Evolutionary conservation across 64 coral and sea anemone species (phyloP).

Genomic region (Porites lutea): DNA sequence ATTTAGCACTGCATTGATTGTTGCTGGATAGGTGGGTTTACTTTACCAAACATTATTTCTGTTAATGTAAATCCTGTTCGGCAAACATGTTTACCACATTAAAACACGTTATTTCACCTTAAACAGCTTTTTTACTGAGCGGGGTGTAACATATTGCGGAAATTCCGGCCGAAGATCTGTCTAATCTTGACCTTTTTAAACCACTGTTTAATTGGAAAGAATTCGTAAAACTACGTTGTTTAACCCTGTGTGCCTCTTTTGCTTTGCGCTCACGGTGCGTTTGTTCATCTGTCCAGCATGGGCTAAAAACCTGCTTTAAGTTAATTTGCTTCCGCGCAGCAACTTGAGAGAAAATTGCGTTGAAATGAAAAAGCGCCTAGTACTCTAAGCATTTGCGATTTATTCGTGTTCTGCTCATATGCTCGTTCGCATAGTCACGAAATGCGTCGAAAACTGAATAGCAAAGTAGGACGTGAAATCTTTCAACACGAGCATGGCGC

Average conservation of each 20-base stretch:
- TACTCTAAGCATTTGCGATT: neutral
- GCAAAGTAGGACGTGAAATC: neutral
- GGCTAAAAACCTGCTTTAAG: no score
- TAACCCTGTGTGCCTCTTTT: no score
- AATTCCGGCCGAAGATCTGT: neutral
- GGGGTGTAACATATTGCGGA: neutral
- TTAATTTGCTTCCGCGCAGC: no score
- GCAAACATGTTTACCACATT: conserved; percentile 8
- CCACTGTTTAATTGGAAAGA: neutral
- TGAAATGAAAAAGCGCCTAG: no score
- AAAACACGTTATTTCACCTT: neutral
- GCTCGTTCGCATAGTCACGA: neutral
- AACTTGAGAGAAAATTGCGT: no score
- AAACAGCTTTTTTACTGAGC: neutral
- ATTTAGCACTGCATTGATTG: neutral
- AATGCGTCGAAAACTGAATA: neutral
- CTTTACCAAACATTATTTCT: neutral
- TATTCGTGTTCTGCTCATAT: neutral
- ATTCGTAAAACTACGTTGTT: no score
- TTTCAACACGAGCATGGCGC: conserved; percentile 9
- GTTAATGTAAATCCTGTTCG: conserved; percentile 32
- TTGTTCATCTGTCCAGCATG: no score
- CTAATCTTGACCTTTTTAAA: neutral
- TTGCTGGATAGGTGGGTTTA: neutral
- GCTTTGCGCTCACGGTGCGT: no score